Conservation (phyloP, 2,797 vertebrate genomes). For the Erithacus rubecula region DNA sequence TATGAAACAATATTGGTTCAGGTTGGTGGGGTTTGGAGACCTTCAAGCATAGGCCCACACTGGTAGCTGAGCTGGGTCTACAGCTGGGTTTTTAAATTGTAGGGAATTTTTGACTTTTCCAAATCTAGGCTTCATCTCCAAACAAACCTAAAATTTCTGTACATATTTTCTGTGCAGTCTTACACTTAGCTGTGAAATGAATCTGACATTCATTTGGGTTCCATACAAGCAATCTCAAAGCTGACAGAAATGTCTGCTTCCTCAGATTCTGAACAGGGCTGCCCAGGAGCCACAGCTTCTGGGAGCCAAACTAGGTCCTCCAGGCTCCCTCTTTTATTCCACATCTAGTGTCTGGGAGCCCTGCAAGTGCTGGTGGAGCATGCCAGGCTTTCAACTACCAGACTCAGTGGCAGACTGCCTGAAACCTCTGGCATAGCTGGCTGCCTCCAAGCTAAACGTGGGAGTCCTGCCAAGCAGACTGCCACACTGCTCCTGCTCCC, state of each 20-base stretch:
- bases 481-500: conserved; percentile 22
- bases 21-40: not conserved
- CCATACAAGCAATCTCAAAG: not conserved
- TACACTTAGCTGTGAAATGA: not conserved
- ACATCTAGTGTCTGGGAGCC: not conserved
- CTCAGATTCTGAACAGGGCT: accelerated
- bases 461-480: conserved; percentile 46
- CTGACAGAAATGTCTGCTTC: not conserved
- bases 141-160: not conserved
- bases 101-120: not conserved
- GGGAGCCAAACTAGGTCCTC: conserved; percentile 27
- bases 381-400: not conserved
- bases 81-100: not conserved
- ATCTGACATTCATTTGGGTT: not conserved
- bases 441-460: not conserved
- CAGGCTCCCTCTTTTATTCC: conserved; percentile 6
- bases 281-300: not conserved
- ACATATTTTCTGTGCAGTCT: not conserved
- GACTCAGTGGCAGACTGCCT: conserved; percentile 54
- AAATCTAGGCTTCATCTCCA: not conserved
- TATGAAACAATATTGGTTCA: not conserved
- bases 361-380: not conserved
- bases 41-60: not conserved
- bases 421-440: conserved; percentile 65
- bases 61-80: not conserved